phyloP scores from a whole-genome alignment of 2,113 vertebrate genomes.

The Pelmatolapia mariae region DNA sequence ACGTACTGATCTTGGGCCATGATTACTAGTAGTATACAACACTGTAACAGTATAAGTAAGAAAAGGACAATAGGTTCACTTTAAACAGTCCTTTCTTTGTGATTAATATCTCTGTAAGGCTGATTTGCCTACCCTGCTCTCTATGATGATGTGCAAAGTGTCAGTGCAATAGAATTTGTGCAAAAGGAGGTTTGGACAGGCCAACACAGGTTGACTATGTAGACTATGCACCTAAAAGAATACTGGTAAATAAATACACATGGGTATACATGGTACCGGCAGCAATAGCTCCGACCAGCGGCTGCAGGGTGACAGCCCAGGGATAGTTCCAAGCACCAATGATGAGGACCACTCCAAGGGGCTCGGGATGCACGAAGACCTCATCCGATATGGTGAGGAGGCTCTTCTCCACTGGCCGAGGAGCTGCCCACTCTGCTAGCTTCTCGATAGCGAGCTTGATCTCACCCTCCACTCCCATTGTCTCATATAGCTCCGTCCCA shows the following conservation, averaged over 20 bases:
- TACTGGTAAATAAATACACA: neutral
- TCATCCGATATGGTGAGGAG: conserved; percentile 72
- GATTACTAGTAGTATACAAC: neutral
- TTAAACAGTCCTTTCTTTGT: neutral
- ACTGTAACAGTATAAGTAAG: neutral
- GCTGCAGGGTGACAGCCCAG: conserved; percentile 74
- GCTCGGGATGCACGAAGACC: conserved; percentile 75
- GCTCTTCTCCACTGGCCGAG: conserved; percentile 70
- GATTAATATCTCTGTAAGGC: neutral
- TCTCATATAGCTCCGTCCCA: conserved; percentile 69
- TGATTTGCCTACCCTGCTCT: neutral
- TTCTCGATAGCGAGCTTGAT: conserved; percentile 65
- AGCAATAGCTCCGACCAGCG: conserved; percentile 86
- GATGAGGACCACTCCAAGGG: conserved; percentile 85
- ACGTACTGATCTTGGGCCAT: neutral
- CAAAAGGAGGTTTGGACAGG: neutral
- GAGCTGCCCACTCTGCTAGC: conserved; percentile 74
- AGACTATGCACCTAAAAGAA: neutral
- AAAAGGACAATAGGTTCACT: neutral
- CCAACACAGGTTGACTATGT: rapidly evolving
- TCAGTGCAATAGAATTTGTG: neutral
- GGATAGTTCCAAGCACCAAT: conserved; percentile 95
- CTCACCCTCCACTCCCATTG: conserved; percentile 71
- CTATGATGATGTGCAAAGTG: neutral
- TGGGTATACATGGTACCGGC: conserved; percentile 71